A percentile compares a stretch with the other conserved stretches of the same genome.
These are phyloP conservation scores for Aurelia aurita complex sp. Pacific DNA, from an alignment of 30 jellyfish, hydroid and myxozoan species.

Conservation along the genomic window DNA sequence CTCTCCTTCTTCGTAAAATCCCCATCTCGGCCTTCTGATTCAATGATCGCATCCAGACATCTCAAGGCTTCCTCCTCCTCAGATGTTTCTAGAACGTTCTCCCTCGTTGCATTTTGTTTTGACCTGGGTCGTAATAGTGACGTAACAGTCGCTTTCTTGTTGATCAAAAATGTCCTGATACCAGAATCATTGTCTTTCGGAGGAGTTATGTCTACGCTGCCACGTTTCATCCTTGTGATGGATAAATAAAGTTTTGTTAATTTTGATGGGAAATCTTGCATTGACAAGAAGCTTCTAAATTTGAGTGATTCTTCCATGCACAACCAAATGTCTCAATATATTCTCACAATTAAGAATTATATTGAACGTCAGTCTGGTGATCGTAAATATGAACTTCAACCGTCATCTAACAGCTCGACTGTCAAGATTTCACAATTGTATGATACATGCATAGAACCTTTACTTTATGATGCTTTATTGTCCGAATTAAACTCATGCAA, in stretches of 20 bases:
- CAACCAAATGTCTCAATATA: too few species aligned
- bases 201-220: conserved; percentile 25
- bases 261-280: neutral
- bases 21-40: conserved; percentile 12
- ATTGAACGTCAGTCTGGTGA: too few species aligned
- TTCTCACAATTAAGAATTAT: too few species aligned
- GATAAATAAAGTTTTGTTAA: neutral
- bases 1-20: neutral
- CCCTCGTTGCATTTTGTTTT: neutral
- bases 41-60: conserved; percentile 56
- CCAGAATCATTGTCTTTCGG: conserved; percentile 9
- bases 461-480: too few species aligned
- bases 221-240: conserved; percentile 14
- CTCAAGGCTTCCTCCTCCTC: conserved; percentile 68
- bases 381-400: too few species aligned
- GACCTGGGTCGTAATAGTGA: conserved; percentile 3
- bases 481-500: too few species aligned
- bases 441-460: too few species aligned
- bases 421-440: too few species aligned
- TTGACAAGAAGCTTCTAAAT: too few species aligned
- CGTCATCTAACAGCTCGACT: too few species aligned
- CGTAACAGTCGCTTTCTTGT: conserved; percentile 5
- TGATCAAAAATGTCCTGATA: neutral
- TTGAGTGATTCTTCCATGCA: too few species aligned
- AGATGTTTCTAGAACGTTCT: neutral